Evolutionary conservation across 2,113 vertebrate species (phyloP).

Genomic region (Rhinoderma darwinii): DNA sequence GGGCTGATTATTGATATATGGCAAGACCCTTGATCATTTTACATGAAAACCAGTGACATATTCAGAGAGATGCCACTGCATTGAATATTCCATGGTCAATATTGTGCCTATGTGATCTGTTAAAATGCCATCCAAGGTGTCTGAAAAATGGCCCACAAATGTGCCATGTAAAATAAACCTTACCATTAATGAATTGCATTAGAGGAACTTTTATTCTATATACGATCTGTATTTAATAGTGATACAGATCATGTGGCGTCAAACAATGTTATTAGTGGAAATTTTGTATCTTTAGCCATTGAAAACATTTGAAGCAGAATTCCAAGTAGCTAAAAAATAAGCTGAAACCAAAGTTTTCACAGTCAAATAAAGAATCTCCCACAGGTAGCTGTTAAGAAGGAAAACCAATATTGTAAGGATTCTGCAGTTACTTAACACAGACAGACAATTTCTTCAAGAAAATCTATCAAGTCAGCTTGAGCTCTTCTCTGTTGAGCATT

Average conservation of each 20-base stretch:
- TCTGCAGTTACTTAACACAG: constrained; percentile 48
- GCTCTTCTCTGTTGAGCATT: constrained; percentile 39
- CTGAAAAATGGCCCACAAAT: too few relatives aligned
- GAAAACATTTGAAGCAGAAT: neutral
- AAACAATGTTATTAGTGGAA: neutral
- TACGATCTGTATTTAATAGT: neutral
- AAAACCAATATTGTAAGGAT: constrained; percentile 53
- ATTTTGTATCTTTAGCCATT: too few relatives aligned
- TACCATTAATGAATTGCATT: too few relatives aligned
- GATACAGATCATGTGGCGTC: neutral
- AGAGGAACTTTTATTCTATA: too few relatives aligned
- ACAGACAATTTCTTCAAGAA: constrained; percentile 45
- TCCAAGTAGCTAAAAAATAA: neutral
- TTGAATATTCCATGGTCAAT: too few relatives aligned
- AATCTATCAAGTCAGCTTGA: constrained; percentile 50
- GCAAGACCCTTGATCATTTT: too few relatives aligned
- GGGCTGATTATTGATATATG: too few relatives aligned
- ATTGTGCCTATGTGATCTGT: too few relatives aligned
- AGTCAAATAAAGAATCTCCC: constrained; percentile 37
- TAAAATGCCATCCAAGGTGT: too few relatives aligned
- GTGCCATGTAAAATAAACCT: too few relatives aligned
- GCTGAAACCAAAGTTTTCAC: constrained; percentile 16
- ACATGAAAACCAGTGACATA: too few relatives aligned
- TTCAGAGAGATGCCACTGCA: too few relatives aligned
- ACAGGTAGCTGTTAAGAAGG: constrained; percentile 42